Evolutionary conservation across 2,113 vertebrate genomes (phyloP), one percentile per base, ranked within the genome.

Genomic region (Hoplias malabaricus): DNA sequence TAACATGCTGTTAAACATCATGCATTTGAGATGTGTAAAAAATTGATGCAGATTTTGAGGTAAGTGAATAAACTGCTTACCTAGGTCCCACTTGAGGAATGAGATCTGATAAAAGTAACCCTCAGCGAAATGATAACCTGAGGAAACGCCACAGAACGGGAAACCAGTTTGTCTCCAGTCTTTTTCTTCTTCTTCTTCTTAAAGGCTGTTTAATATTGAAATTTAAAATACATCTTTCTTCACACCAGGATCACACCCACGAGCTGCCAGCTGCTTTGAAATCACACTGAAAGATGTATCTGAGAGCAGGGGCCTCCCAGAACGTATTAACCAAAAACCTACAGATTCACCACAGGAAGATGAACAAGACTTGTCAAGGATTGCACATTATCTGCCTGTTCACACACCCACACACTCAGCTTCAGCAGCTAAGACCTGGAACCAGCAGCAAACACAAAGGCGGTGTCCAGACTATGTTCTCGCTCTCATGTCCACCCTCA

Each of bases 341-440:
- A 79, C 85, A 78, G 63, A 62, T 83, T 75, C 8, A 40, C 61
- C 48, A 48, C 76, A 77, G 76, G 83, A 84, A 86, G 87, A 90
- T 85, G 86, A 89, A 85, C 84, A 86, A 83, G 78, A 77, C 86
- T 77, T 85, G 80, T 89, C 91, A 81, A 79, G 85, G 81, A 42
- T 73, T 53, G 82, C 79, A 85, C 78, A 78, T 78, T 82, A 70
- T 77, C 86, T 78, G 81, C 31, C 65, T 70, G 59, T 73, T 73
- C 84, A 80, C 82, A 79, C 40, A 78, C 34, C 31, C 53, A 0
- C 62, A 62, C 36, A 57, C 50, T 59, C n/a, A 42, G 21, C 40
- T 48, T 16, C 70, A 42, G 69, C 23, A 61, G 31, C 34, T 33
- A 74, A 69, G 56, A 70, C 56, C 46, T 4, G 38, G 53, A 73